Conservation (phyloP, 2,888 invertebrate species). For the Holacanthella duospinosa region DNA sequence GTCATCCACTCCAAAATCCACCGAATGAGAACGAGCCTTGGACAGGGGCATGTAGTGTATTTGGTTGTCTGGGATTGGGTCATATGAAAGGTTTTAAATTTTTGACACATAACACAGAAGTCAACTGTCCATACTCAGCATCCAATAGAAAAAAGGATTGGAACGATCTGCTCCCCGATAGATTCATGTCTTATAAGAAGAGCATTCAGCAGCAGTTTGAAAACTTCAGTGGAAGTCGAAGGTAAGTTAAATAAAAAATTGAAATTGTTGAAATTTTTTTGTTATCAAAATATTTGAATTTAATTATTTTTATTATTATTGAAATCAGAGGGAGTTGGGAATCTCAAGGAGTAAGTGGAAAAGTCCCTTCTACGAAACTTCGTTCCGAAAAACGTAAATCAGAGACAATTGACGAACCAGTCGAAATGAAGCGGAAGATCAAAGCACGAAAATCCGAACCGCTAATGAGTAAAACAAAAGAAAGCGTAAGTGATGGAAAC, state of each 20-base stretch:
- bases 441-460: background rate
- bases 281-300: background rate
- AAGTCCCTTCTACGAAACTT: background rate
- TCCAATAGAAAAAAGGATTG: slow-evolving; percentile 48
- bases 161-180: slow-evolving; percentile 43
- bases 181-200: slow-evolving; percentile 39
- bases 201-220: background rate
- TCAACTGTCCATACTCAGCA: slow-evolving; percentile 63
- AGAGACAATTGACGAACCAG: background rate
- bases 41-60: slow-evolving; percentile 18
- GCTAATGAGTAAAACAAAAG: background rate
- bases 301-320: background rate
- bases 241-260: background rate
- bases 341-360: background rate
- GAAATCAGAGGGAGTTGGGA: background rate
- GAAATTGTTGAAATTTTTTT: too few relatives aligned
- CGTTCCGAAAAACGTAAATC: background rate
- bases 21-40: slow-evolving; percentile 14
- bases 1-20: slow-evolving; percentile 22
- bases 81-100: slow-evolving; percentile 68
- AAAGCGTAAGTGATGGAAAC: background rate
- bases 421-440: background rate
- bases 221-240: background rate
- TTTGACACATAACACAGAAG: slow-evolving; percentile 58
- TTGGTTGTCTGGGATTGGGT: slow-evolving; percentile 70